These are phyloP conservation scores for Tetragnatha versicolor DNA, from an alignment of 1,140 invertebrate genomes.

Conservation along the genomic window DNA sequence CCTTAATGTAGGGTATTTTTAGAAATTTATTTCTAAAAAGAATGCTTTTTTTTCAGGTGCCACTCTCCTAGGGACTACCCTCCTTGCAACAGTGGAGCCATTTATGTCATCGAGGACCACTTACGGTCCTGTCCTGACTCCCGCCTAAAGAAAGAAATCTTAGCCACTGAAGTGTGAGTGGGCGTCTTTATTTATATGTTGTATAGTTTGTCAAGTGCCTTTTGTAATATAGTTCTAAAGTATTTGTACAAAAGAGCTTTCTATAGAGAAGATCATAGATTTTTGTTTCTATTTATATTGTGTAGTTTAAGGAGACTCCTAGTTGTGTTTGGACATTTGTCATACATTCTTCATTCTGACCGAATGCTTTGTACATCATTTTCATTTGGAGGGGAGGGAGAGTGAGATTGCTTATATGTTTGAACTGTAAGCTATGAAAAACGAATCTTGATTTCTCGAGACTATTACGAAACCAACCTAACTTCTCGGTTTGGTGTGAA, in stretches of 20 bases:
- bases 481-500: too few relatives aligned
- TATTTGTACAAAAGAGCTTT: constrained; percentile 56
- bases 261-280: constrained; percentile 53
- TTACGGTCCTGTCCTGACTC: neutral
- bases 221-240: constrained; percentile 50
- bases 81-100: constrained; percentile 18
- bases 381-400: constrained; percentile 6
- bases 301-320: constrained; percentile 32
- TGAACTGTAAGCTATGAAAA: too few relatives aligned
- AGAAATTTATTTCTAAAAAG: too few relatives aligned
- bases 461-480: too few relatives aligned
- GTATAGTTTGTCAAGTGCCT: constrained; percentile 42
- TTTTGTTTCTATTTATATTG: constrained; percentile 52
- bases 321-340: constrained; percentile 7
- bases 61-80: constrained; percentile 25
- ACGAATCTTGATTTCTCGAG: too few relatives aligned
- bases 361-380: constrained; percentile 2
- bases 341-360: constrained; percentile 2
- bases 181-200: constrained; percentile 30
- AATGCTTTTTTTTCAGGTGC: constrained; percentile 31
- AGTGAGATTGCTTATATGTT: too few relatives aligned
- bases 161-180: constrained; percentile 48
- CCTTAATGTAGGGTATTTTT: too few relatives aligned
- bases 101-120: constrained; percentile 47
- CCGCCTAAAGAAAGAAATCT: constrained; percentile 5